Percentiles rank a stretch among this genome's conserved stretches.
phyloP scores from a whole-genome alignment of 2,888 invertebrate genomes.

The Neuroscelio doddi region DNA sequence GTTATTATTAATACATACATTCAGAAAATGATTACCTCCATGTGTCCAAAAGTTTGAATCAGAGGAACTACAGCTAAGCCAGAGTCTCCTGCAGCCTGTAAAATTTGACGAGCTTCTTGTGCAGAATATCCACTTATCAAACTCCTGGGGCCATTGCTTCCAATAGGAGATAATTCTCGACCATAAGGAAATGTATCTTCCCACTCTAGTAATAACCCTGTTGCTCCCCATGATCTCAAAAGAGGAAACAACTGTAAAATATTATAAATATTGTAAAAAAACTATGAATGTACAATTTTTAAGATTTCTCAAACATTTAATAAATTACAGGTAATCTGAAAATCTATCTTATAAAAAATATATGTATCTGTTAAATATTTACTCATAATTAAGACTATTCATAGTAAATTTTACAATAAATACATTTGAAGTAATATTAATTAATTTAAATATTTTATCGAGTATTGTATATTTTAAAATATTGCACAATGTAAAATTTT shows the following conservation, averaged over 20 bases:
- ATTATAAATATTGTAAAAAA: too few species aligned
- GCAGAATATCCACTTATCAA: slow-evolving; percentile 76
- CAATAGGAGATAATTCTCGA: slow-evolving; percentile 76
- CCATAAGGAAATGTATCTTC: slow-evolving; percentile 91
- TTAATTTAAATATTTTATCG: too few species aligned
- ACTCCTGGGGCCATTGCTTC: slow-evolving; percentile 72
- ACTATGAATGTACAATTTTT: too few species aligned
- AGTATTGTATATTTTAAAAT: too few species aligned
- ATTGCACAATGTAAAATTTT: too few species aligned
- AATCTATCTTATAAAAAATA: too few species aligned
- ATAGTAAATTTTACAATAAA: too few species aligned
- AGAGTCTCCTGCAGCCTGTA: slow-evolving; percentile 78
- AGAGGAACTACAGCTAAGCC: slow-evolving; percentile 83
- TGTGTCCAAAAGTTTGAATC: slow-evolving; percentile 90
- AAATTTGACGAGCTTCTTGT: slow-evolving; percentile 79
- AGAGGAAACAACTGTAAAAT: slow-evolving; percentile 76
- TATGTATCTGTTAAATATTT: too few species aligned
- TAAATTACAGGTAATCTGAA: too few species aligned
- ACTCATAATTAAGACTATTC: too few species aligned
- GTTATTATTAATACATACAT: background rate
- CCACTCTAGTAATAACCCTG: slow-evolving; percentile 89
- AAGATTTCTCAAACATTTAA: too few species aligned
- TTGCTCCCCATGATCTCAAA: slow-evolving; percentile 81
- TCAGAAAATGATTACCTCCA: slow-evolving; percentile 75
- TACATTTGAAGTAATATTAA: too few species aligned